Evolutionary conservation across 2,797 vertebrate genomes (phyloP), one percentile per base, ranked within the genome.

Genomic region (Bufotes viridis): DNA sequence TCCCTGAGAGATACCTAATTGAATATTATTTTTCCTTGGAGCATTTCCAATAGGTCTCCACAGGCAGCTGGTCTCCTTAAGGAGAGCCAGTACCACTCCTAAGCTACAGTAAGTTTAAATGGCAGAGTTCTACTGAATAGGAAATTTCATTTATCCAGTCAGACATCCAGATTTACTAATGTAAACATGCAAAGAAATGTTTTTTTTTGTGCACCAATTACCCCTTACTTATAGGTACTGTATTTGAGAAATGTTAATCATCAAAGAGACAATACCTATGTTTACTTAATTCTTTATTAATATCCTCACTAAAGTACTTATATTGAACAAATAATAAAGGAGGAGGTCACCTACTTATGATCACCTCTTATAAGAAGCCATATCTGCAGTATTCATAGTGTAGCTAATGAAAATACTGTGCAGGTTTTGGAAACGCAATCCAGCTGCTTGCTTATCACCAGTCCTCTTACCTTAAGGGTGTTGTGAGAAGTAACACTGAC

Each of bases 391-490:
- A 49, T 51, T 76, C 74, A 22, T 7, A 51, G 20, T 76, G 49
- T 20, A 49, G 17, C 34, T 11, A 49, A 42, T 26, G 4, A 7
- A 69, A 29, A 70, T 22, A 75, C 20, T 18, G 0, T n/a, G 42
- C 20, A 51, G 72, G 20, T 24, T 78, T 24, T 55, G 51, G 60
- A 60, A 81, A 22, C 58, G 63, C 14, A 29, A 13, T 65, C 58
- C 60, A 63, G 49, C n/a, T 49, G 60, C 58, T 63, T 65, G 5
- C 7, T 58, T 9, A 57, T 60, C 8, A 15, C 10, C 34, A 81
- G 58, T 87, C 74, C 90, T 92, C 91, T 91, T 97, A 99, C 98
- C 98, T 99, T 99, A 85, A 99, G 97, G 0, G 97, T 93, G 61
- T 94, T 96, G 94, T 99, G 98, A 24, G 98, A 97, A 69, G 96